A percentile compares a stretch with the other conserved stretches of the same genome.
phyloP scores from a whole-genome alignment of 2,888 invertebrate species.

The Cynaeus angustus region DNA sequence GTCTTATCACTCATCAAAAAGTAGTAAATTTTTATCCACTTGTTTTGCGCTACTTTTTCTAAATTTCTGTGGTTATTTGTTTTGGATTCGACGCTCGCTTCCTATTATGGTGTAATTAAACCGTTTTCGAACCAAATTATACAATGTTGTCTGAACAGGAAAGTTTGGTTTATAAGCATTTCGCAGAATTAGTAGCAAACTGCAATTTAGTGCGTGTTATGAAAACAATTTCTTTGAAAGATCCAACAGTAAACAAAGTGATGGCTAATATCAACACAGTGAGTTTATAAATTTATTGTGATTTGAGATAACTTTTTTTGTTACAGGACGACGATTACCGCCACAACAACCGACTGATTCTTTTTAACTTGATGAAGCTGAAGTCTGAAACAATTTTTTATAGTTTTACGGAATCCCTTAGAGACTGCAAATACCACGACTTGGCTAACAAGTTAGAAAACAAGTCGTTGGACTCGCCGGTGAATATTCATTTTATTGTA shows the following conservation, averaged over 20 bases:
- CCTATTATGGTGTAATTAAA: not conserved
- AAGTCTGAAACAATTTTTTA: conserved; percentile 23
- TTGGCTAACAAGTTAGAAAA: conserved; percentile 16
- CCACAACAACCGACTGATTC: conserved; percentile 29
- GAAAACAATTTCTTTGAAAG: conserved; percentile 20
- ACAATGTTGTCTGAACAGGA: conserved; percentile 32
- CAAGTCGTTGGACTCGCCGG: not conserved
- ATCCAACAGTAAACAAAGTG: conserved; percentile 11
- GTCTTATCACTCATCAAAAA: too few relatives aligned
- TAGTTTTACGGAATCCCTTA: conserved; percentile 15
- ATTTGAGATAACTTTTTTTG: not conserved
- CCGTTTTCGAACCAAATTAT: not conserved
- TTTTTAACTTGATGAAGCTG: conserved; percentile 16
- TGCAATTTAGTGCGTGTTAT: conserved; percentile 24
- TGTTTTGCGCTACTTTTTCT: not conserved
- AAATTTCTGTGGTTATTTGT: not conserved
- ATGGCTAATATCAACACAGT: conserved; percentile 3
- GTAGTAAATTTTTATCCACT: not conserved
- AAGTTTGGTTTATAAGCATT: conserved; percentile 21
- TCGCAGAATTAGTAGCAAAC: conserved; percentile 7
- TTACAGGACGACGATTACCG: conserved; percentile 25
- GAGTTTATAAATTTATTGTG: conserved; percentile 9
- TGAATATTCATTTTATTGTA: not conserved
- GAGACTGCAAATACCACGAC: conserved; percentile 5
- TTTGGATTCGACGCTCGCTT: not conserved